phyloP scores from a whole-genome alignment of 2,888 invertebrate genomes.

The Palloptera scutellata region DNA sequence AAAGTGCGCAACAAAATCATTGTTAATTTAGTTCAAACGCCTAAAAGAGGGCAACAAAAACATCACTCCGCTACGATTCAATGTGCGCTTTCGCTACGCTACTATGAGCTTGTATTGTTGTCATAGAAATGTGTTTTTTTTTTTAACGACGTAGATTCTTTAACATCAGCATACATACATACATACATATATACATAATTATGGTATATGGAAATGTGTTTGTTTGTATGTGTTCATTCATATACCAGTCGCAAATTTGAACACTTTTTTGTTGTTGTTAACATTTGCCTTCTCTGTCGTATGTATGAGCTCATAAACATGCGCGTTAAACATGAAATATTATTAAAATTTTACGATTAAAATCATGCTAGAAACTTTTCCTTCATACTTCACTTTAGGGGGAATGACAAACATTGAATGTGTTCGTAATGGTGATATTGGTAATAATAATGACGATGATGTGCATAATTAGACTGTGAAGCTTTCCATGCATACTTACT shows the following conservation, averaged over 20 bases:
- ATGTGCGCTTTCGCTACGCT: neutral
- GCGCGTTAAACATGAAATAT: too few species aligned
- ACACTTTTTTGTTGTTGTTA: neutral
- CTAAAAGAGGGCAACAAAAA: slow-evolving; percentile 17
- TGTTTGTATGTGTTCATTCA: neutral
- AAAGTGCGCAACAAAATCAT: slow-evolving; percentile 21
- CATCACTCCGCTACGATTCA: neutral
- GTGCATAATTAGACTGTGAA: too few species aligned
- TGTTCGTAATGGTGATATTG: too few species aligned
- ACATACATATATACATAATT: neutral
- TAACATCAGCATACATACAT: neutral
- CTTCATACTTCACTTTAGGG: neutral
- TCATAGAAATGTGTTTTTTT: neutral
- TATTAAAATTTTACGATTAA: too few species aligned
- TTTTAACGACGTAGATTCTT: neutral
- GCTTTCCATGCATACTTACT: too few species aligned
- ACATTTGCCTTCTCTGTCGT: too few species aligned
- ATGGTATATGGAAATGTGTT: neutral
- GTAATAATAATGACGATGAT: too few species aligned
- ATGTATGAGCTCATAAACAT: too few species aligned
- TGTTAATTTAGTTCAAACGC: slow-evolving; percentile 17
- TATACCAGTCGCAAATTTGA: neutral
- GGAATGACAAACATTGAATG: neutral
- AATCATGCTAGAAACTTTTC: too few species aligned
- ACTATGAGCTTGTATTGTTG: neutral